These are phyloP conservation scores for Glyphotaelius pellucidus DNA, from an alignment of 2,888 invertebrate species.

Conservation along the genomic window DNA sequence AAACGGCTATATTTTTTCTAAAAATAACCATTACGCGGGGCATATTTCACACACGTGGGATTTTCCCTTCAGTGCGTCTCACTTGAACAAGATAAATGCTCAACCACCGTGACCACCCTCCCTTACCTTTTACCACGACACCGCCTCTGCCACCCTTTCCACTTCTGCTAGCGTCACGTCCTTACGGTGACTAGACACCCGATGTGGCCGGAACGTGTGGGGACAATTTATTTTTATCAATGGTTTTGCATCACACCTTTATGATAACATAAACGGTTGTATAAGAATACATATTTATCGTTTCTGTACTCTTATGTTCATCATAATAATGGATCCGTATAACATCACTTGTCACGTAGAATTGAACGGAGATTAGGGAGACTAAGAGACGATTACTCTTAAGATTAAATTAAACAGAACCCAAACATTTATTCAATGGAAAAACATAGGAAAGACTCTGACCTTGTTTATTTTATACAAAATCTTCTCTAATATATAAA, in stretches of 20 bases:
- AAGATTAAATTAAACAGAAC: too few relatives aligned
- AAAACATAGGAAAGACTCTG: too few relatives aligned
- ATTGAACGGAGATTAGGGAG: too few relatives aligned
- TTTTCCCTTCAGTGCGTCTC: not conserved
- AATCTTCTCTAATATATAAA: too few relatives aligned
- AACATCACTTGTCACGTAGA: too few relatives aligned
- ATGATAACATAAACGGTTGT: not conserved
- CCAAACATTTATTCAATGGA: too few relatives aligned
- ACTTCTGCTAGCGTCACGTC: not conserved
- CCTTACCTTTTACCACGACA: not conserved
- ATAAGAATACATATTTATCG: too few relatives aligned
- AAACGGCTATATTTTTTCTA: not conserved
- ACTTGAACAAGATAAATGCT: not conserved
- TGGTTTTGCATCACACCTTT: not conserved
- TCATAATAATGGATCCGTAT: too few relatives aligned
- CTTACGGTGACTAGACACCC: not conserved
- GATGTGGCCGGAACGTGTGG: not conserved
- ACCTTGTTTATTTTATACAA: too few relatives aligned
- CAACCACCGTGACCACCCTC: not conserved
- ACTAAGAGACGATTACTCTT: too few relatives aligned
- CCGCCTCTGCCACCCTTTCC: not conserved
- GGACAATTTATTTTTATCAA: not conserved
- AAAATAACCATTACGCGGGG: not conserved
- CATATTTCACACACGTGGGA: not conserved
- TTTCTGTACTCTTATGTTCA: too few relatives aligned